Percentiles rank a stretch among this genome's conserved stretches.
phyloP scores from a whole-genome alignment of 1,140 invertebrate species.

The Drosophila prosaltans region DNA sequence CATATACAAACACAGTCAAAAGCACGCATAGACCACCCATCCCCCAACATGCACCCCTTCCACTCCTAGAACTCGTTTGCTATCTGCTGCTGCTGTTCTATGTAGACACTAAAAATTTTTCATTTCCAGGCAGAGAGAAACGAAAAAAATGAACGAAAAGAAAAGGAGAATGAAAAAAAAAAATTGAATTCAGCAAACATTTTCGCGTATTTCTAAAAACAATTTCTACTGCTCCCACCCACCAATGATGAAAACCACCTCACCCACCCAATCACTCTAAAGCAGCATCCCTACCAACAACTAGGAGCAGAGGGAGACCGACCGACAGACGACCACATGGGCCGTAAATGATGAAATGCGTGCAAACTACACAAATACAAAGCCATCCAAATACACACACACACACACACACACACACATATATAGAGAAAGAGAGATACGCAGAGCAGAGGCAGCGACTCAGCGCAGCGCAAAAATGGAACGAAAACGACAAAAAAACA shows the following conservation, averaged over 20 bases:
- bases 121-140: conserved; percentile 62
- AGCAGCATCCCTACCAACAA: neutral
- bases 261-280: too few species aligned
- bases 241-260: neutral
- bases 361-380: conserved; percentile 73
- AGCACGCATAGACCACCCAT: conserved; percentile 58
- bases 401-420: conserved; percentile 19
- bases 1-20: conserved; percentile 55
- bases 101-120: conserved; percentile 80
- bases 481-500: conserved; percentile 49
- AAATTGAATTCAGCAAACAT: conserved; percentile 70
- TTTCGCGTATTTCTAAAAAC: conserved; percentile 81
- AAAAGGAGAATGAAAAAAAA: conserved; percentile 42
- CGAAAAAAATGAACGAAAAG: conserved; percentile 31
- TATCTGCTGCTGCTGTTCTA: conserved; percentile 49
- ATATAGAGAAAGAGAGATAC: conserved; percentile 31
- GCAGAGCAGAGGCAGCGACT: neutral
- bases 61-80: conserved; percentile 45
- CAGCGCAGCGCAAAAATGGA: conserved; percentile 43
- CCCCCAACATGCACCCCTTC: conserved; percentile 18
- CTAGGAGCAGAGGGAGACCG: neutral
- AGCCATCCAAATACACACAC: conserved; percentile 30
- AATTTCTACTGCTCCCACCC: conserved; percentile 62
- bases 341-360: conserved; percentile 76
- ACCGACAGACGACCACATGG: conserved; percentile 9